These are phyloP conservation scores for Pithys albifrons DNA, from an alignment of 2,113 vertebrate genomes.

Conservation along the genomic window DNA sequence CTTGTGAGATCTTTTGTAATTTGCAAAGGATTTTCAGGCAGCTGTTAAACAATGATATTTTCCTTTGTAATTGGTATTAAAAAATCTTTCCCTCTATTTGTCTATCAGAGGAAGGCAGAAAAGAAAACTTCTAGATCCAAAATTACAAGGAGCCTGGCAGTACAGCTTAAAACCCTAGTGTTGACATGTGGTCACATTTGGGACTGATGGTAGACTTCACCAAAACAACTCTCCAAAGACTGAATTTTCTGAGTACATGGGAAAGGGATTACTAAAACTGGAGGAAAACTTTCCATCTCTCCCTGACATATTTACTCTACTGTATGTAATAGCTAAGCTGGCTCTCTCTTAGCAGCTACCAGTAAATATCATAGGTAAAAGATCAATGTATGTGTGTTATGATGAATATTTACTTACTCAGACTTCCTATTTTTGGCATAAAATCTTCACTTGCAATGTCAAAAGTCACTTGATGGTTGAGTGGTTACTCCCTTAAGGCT, in stretches of 20 bases:
- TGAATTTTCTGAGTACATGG: background rate
- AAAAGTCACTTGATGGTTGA: background rate
- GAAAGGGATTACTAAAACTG: background rate
- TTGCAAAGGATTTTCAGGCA: background rate
- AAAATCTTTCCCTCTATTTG: background rate
- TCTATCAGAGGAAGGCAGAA: background rate
- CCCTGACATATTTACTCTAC: background rate
- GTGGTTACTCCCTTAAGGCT: background rate
- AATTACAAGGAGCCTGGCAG: background rate
- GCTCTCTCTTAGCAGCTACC: background rate
- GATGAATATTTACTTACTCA: background rate
- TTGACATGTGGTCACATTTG: background rate
- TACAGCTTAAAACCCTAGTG: background rate
- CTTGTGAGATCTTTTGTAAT: background rate
- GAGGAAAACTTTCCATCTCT: background rate
- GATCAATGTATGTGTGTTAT: background rate
- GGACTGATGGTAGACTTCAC: background rate
- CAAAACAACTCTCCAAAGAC: background rate
- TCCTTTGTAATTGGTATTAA: background rate
- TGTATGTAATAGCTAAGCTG: background rate
- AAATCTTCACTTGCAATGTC: background rate
- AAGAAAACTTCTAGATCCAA: background rate
- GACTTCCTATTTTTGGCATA: background rate
- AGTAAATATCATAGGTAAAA: background rate
- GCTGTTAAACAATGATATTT: conserved; percentile 1